A percentile compares a stretch with the other conserved stretches of the same genome.
Conservation (phyloP, 2,888 invertebrate genomes). For the Dryomyza anilis region DNA sequence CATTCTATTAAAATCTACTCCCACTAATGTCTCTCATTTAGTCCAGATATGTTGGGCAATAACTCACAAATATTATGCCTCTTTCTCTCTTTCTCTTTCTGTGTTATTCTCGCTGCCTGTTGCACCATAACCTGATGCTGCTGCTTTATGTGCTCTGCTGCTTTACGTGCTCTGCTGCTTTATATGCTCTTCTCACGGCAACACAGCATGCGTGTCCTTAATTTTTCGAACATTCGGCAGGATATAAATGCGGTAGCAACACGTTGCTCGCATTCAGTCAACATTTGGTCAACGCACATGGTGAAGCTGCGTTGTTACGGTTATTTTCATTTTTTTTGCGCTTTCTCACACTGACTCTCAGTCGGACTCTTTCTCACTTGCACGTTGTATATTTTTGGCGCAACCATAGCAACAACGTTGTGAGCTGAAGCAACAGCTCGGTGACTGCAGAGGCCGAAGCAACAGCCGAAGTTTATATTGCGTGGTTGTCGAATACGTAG, state of each 20-base stretch:
- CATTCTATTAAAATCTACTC: no score
- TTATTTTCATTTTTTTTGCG: background rate
- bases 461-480: conserved; percentile 13
- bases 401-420: no score
- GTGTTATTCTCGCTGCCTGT: no score
- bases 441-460: background rate
- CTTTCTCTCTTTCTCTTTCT: background rate
- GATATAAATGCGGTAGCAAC: conserved; percentile 42
- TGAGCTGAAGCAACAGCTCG: conserved; percentile 50
- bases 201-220: background rate
- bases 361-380: no score
- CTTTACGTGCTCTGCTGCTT: background rate
- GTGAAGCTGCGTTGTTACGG: conserved; percentile 24
- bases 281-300: conserved; percentile 33
- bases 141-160: background rate
- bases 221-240: conserved; percentile 16
- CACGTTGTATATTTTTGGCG: no score
- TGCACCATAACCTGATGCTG: background rate
- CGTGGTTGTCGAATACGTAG: conserved; percentile 10
- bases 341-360: background rate
- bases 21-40: no score
- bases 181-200: background rate
- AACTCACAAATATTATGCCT: background rate
- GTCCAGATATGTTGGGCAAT: no score
- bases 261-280: conserved; percentile 41